Evolutionary conservation across 2,888 invertebrate genomes (phyloP).

Genomic region (Lochmaea capreae): DNA sequence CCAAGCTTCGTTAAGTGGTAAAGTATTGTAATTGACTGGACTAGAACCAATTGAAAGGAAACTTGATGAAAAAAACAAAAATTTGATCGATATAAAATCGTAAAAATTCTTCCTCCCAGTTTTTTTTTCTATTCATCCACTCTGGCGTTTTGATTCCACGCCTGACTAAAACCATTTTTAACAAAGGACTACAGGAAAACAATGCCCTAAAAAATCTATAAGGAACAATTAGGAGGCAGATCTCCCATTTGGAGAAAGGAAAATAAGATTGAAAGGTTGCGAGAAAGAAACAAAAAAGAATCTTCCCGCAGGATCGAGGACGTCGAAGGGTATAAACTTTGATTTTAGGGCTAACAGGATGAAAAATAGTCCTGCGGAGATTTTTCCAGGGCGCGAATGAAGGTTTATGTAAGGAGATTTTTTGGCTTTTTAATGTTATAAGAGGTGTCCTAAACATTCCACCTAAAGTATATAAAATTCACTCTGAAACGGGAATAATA

Average conservation of each 20-base stretch:
- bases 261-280: slow-evolving; percentile 11
- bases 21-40: no score
- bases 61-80: no score
- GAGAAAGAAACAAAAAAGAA: slow-evolving; percentile 23
- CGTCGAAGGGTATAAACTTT: slow-evolving; percentile 31
- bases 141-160: no score
- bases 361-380: slow-evolving; percentile 33
- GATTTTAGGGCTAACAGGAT: slow-evolving; percentile 29
- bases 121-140: no score
- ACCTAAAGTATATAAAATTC: no score
- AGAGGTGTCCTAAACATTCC: background rate
- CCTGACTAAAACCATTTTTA: background rate
- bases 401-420: slow-evolving; percentile 19
- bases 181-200: slow-evolving; percentile 3
- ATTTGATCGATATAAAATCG: no score
- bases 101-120: no score
- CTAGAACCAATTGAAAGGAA: no score
- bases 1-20: no score
- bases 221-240: slow-evolving; percentile 7
- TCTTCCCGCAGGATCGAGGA: slow-evolving; percentile 24
- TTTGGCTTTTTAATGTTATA: background rate
- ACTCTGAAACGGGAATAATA: no score
- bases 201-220: slow-evolving; percentile 1
- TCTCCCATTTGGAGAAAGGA: background rate
- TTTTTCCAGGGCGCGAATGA: slow-evolving; percentile 15